Conservation (phyloP, 2,797 vertebrate species). For the Hoplostethus atlanticus region DNA sequence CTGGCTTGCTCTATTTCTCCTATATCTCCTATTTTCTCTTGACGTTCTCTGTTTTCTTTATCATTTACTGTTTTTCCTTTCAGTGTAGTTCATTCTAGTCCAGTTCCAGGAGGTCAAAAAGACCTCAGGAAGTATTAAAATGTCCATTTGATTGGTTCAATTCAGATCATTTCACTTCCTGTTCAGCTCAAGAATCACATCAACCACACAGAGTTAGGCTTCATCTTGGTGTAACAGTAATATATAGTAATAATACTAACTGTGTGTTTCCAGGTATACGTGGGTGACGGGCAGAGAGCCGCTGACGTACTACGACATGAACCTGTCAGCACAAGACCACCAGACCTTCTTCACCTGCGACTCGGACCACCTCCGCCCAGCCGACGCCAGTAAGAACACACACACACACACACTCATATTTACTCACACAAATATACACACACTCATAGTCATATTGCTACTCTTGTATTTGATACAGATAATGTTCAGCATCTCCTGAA, state of each 20-base stretch:
- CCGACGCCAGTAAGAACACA: slow-evolving; percentile 92
- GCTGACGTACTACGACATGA: slow-evolving; percentile 97
- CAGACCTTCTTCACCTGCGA: slow-evolving; percentile 98
- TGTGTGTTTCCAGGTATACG: slow-evolving; percentile 86
- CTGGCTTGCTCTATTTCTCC: too few species aligned
- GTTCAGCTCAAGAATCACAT: neutral
- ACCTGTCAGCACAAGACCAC: slow-evolving; percentile 95
- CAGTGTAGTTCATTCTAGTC: too few species aligned
- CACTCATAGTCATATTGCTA: too few species aligned
- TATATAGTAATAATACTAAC: neutral
- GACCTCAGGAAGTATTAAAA: too few species aligned
- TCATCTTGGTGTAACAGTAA: too few species aligned
- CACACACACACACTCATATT: slow-evolving; percentile 5
- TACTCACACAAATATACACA: neutral
- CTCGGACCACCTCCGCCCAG: slow-evolving; percentile 95
- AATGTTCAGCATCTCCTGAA: too few species aligned
- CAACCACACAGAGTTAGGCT: neutral
- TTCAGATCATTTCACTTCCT: too few species aligned
- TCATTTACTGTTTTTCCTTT: neutral
- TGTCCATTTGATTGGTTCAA: too few species aligned
- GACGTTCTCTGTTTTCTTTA: too few species aligned
- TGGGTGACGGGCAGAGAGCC: slow-evolving; percentile 98
- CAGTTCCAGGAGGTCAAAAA: too few species aligned
- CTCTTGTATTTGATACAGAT: too few species aligned
- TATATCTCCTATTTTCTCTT: neutral